phyloP scores from a whole-genome alignment of 2,888 invertebrate genomes.

The Esperia sulphurella region DNA sequence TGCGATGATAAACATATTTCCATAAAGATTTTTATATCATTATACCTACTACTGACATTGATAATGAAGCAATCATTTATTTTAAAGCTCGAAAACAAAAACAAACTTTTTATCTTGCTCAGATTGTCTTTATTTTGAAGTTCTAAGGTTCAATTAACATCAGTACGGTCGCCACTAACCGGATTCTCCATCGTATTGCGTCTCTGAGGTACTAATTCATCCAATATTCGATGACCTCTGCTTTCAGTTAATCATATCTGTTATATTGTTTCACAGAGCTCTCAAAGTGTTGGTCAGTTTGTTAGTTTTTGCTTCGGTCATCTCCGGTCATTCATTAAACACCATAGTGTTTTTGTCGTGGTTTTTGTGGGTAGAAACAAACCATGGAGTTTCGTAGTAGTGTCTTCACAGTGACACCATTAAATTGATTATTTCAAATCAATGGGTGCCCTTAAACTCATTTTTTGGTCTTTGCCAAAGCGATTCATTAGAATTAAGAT shows the following conservation, averaged over 20 bases:
- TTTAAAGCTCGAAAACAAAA: no score
- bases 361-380: neutral
- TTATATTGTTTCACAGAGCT: no score
- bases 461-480: neutral
- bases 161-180: neutral
- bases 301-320: slow-evolving; percentile 18
- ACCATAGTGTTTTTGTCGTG: slow-evolving; percentile 8
- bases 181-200: slow-evolving; percentile 13
- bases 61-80: no score
- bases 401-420: slow-evolving; percentile 4
- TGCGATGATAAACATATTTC: no score
- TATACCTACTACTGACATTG: no score
- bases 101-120: no score
- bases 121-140: neutral
- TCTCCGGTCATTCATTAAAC: slow-evolving; percentile 26
- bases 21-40: no score
- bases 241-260: no score
- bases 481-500: no score
- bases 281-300: neutral
- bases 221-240: no score
- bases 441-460: neutral
- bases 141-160: neutral
- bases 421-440: slow-evolving; percentile 2
- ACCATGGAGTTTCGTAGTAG: slow-evolving; percentile 1
- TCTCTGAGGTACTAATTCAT: slow-evolving; percentile 7